Conservation (phyloP, 1,140 invertebrate genomes). For the Mizuhopecten yessoensis region DNA sequence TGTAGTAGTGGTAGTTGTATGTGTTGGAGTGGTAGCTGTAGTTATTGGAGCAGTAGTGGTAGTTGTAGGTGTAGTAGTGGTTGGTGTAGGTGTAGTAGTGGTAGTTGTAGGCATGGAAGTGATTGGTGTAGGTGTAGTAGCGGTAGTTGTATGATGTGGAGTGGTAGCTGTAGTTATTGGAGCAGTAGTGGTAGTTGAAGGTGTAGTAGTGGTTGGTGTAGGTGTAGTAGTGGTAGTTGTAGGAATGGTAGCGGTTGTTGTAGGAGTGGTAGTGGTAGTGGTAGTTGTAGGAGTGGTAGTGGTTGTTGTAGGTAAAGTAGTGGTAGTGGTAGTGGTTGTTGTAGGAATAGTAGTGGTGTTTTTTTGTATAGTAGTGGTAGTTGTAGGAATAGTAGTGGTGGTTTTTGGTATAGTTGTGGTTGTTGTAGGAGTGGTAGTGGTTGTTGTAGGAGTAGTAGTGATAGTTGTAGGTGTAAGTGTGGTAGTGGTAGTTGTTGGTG, state of each 20-base stretch:
- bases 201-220: not conserved
- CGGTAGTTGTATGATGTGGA: not conserved
- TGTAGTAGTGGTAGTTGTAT: constrained; percentile 10
- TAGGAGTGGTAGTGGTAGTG: not conserved
- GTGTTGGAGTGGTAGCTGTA: not conserved
- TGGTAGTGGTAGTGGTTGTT: not conserved
- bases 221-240: not conserved
- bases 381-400: no score
- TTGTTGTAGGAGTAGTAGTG: no score
- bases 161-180: not conserved
- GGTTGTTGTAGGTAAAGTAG: not conserved
- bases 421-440: no score
- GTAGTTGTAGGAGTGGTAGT: not conserved
- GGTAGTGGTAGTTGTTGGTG: no score
- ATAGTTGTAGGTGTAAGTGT: not conserved
- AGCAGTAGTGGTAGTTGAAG: constrained; percentile 3
- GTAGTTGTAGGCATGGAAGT: not conserved
- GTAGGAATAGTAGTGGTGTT: not conserved
- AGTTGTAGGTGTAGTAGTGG: not conserved
- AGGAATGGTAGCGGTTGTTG: not conserved
- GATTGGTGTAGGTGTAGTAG: not conserved
- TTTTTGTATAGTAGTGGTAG: no score
- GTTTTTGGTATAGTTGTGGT: no score
- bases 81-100: not conserved
- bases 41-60: not conserved